A percentile compares a stretch with the other conserved stretches of the same genome.
Evolutionary conservation across 2,888 invertebrate genomes (phyloP).

Genomic region (Leuctra nigra): DNA sequence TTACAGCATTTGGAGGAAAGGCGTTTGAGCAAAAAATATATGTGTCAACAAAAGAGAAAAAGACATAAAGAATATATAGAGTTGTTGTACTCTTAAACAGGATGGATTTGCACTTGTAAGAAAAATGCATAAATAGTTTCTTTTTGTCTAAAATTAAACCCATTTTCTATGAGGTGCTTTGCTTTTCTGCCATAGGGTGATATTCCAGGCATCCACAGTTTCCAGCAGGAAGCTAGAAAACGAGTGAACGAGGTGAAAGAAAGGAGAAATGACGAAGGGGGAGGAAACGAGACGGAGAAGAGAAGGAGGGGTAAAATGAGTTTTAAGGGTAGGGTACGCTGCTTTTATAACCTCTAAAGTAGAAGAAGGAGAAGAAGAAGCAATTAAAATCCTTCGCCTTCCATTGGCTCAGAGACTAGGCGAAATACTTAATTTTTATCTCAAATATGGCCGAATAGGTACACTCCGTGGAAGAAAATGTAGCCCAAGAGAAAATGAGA

Average conservation of each 20-base stretch:
- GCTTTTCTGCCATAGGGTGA: too few species aligned
- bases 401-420: constrained; percentile 21
- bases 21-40: too few species aligned
- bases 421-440: constrained; percentile 21
- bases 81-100: too few species aligned
- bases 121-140: too few species aligned
- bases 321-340: constrained; percentile 15
- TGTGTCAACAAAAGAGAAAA: too few species aligned
- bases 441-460: constrained; percentile 11
- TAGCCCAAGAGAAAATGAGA: not conserved
- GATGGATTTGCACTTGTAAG: too few species aligned
- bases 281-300: constrained; percentile 18
- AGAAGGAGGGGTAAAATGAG: constrained; percentile 19
- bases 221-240: constrained; percentile 15
- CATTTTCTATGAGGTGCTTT: too few species aligned
- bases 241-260: constrained; percentile 17
- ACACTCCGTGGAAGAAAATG: not conserved
- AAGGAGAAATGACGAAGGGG: constrained; percentile 28
- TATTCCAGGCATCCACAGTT: too few species aligned
- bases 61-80: too few species aligned
- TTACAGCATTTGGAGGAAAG: too few species aligned
- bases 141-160: too few species aligned
- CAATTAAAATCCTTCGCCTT: constrained; percentile 27
- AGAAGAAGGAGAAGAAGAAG: constrained; percentile 27
- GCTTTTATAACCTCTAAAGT: constrained; percentile 17